phyloP scores from a whole-genome alignment of 2,113 vertebrate genomes.

The Ceratotherium simum region DNA sequence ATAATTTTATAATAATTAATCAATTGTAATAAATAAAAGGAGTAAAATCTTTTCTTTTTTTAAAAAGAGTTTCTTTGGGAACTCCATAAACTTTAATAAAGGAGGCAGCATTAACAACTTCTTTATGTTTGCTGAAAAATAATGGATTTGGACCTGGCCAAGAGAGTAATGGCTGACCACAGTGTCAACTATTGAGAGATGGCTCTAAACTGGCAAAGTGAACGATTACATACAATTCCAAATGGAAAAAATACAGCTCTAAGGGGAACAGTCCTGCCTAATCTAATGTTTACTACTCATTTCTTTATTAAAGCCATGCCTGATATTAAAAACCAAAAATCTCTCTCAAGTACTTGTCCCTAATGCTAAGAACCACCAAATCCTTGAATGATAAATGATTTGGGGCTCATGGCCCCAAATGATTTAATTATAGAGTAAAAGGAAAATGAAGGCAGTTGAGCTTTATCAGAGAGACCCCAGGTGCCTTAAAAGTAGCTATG shows the following conservation, averaged over 20 bases:
- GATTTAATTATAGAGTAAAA: slow-evolving; percentile 58
- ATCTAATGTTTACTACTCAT: slow-evolving; percentile 49
- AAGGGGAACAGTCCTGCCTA: slow-evolving; percentile 1
- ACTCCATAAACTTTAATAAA: slow-evolving; percentile 57
- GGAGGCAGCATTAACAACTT: slow-evolving; percentile 23
- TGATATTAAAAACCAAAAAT: slow-evolving; percentile 53
- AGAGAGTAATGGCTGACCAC: not conserved
- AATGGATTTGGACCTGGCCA: slow-evolving; percentile 26
- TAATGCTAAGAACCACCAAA: slow-evolving; percentile 44
- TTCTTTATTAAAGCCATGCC: slow-evolving; percentile 58
- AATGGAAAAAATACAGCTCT: slow-evolving; percentile 56
- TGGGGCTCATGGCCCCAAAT: slow-evolving; percentile 37
- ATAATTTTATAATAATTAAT: slow-evolving; percentile 65
- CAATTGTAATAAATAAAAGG: slow-evolving; percentile 40
- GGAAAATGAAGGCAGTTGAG: slow-evolving; percentile 59
- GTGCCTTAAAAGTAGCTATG: slow-evolving; percentile 22
- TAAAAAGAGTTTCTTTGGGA: not conserved
- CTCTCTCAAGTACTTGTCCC: slow-evolving; percentile 47
- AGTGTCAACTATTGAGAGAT: slow-evolving; percentile 33
- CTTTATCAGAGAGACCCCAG: slow-evolving; percentile 37
- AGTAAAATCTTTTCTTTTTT: not conserved
- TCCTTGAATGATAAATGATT: slow-evolving; percentile 41
- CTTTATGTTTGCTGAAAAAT: slow-evolving; percentile 67
- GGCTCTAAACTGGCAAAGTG: slow-evolving; percentile 57
- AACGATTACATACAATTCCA: slow-evolving; percentile 43